phyloP scores from a whole-genome alignment of 2,797 vertebrate species.

The Malurus splendens region DNA sequence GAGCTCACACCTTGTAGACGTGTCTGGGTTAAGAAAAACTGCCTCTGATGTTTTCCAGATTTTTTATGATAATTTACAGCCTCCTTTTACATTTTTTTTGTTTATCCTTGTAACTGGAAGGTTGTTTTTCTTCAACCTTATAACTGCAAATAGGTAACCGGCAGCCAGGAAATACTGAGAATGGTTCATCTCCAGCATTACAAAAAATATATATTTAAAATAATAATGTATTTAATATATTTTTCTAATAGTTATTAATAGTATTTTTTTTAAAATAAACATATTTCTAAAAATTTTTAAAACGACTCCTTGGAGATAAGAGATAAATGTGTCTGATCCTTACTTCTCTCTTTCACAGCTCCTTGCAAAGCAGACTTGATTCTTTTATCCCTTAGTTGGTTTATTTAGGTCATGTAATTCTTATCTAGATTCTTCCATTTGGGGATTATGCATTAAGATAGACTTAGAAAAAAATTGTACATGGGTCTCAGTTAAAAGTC shows the following conservation, averaged over 20 bases:
- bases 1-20: background rate
- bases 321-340: background rate
- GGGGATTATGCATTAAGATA: background rate
- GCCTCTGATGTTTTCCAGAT: background rate
- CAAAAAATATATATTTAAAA: background rate
- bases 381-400: background rate
- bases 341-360: background rate
- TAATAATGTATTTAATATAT: background rate
- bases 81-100: background rate
- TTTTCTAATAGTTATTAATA: background rate
- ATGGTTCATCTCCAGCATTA: background rate
- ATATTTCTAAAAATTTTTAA: background rate
- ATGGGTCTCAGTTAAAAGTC: background rate
- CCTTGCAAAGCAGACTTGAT: background rate
- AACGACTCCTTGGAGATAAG: background rate
- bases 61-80: background rate
- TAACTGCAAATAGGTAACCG: background rate
- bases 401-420: slow-evolving; percentile 17
- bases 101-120: background rate
- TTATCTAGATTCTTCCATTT: background rate
- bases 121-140: background rate
- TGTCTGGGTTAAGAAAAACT: background rate
- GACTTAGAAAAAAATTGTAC: background rate
- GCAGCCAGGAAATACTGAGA: background rate
- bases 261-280: background rate